Conservation (phyloP, 1,140 invertebrate genomes). For the Caenorhabditis elegans region DNA sequence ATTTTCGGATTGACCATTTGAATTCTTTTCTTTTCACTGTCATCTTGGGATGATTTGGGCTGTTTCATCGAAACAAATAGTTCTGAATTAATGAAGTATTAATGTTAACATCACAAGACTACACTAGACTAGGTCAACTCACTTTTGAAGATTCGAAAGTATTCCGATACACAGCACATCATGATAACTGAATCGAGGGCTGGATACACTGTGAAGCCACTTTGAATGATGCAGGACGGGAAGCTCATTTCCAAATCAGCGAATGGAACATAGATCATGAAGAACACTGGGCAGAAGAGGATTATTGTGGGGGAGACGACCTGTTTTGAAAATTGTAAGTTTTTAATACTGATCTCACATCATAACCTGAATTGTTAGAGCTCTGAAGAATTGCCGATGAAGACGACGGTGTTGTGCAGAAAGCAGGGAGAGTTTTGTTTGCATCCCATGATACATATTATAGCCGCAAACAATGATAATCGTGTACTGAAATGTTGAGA, state of each 20-base stretch:
- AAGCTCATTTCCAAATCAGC: not conserved
- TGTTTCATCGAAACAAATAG: no score
- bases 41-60: no score
- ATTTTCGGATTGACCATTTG: no score
- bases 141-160: not conserved
- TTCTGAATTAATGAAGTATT: no score
- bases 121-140: no score
- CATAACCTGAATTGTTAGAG: not conserved
- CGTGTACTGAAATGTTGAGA: not conserved
- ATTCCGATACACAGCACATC: not conserved
- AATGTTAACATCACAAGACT: no score
- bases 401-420: not conserved
- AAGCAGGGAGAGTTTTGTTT: not conserved
- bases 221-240: not conserved
- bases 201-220: not conserved
- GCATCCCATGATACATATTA: not conserved
- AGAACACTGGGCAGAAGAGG: not conserved
- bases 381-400: not conserved
- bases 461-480: not conserved
- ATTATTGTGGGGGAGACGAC: not conserved
- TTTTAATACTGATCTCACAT: not conserved
- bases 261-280: not conserved
- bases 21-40: no score
- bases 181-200: not conserved
- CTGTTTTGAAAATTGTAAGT: not conserved